Evolutionary conservation across 1,140 invertebrate genomes (phyloP), one percentile per base, ranked within the genome.

Genomic region (Hycleus cichorii): DNA sequence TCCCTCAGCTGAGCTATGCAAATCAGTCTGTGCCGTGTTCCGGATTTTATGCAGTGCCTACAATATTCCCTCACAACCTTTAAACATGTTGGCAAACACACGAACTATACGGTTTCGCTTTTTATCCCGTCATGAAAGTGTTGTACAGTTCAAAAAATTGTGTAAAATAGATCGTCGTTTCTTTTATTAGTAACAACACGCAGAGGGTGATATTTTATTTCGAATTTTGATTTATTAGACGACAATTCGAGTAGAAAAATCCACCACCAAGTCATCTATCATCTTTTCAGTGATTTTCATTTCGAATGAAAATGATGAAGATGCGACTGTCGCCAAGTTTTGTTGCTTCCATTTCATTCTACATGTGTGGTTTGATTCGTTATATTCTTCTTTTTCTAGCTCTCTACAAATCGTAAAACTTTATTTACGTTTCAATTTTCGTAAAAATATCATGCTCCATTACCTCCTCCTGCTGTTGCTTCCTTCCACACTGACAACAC

Each of bases 1-100:
- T 66, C 59, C 67, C 67, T 62, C 70, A 72, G 70, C 70, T 72
- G 70, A 70, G 70, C 70, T 72, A 72, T 72, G 70, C 70, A 72
- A 72, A 72, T 72, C 69, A 72, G 64, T 56, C 56, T 47, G 60
- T 61, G 64, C 64, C 69, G 68, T 70, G 70, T 64, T 72, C 70
- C 60, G 65, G 67, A 72, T 72, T 72, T 72, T 72, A 72, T 72
- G 64, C 70, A 70, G 67, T 58, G 58, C 67, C 51, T 62, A 51
- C 60, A 52, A 62, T 56, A 50, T 51, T 57, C 55, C 48, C 44
- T 43, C 48, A 49, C 52, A 60, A 47, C 57, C 52, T 66, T 64
- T 66, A 32, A 32, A 64, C 66, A 68, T 64, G 62, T 47, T 60
- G 60, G 32, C 4, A 60, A 68, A 62, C 58, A 58, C 52, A 55